Evolutionary conservation across 2,113 vertebrate genomes (phyloP).

Genomic region (Ictidomys tridecemlineatus): DNA sequence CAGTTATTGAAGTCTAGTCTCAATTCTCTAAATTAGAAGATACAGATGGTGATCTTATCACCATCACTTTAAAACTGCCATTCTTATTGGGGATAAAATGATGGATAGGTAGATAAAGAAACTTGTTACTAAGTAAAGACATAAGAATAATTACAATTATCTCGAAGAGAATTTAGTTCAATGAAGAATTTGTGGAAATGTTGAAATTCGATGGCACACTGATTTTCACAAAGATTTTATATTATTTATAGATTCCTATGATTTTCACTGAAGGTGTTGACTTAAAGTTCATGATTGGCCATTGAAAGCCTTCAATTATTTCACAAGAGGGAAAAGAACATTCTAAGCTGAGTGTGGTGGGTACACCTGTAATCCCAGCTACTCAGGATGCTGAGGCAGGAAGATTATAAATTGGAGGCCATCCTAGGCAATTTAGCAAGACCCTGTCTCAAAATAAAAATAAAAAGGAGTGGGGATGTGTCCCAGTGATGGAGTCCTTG

Average conservation of each 20-base stretch:
- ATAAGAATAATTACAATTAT: slow-evolving; percentile 15
- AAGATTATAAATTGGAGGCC: background rate
- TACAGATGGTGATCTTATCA: background rate
- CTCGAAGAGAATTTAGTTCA: slow-evolving; percentile 5
- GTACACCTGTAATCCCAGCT: background rate
- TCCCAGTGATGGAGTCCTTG: background rate
- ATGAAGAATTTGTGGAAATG: slow-evolving; percentile 15
- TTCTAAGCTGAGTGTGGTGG: background rate
- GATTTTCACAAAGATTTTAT: slow-evolving; percentile 29
- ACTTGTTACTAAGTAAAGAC: slow-evolving; percentile 7
- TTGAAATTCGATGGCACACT: slow-evolving; percentile 1
- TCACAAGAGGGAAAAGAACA: background rate
- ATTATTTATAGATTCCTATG: background rate
- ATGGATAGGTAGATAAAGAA: background rate
- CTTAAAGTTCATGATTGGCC: background rate
- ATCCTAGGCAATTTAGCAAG: background rate
- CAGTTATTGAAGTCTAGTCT: background rate
- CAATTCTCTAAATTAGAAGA: background rate
- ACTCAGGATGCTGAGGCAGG: background rate
- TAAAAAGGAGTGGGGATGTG: background rate
- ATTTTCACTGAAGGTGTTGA: background rate
- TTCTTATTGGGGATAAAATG: background rate
- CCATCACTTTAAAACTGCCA: slow-evolving; percentile 6
- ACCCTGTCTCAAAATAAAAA: background rate
- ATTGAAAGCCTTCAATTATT: background rate